These are phyloP conservation scores for Paramuricea clavata DNA, from an alignment of 92 coral and sea anemone genomes.

Conservation along the genomic window DNA sequence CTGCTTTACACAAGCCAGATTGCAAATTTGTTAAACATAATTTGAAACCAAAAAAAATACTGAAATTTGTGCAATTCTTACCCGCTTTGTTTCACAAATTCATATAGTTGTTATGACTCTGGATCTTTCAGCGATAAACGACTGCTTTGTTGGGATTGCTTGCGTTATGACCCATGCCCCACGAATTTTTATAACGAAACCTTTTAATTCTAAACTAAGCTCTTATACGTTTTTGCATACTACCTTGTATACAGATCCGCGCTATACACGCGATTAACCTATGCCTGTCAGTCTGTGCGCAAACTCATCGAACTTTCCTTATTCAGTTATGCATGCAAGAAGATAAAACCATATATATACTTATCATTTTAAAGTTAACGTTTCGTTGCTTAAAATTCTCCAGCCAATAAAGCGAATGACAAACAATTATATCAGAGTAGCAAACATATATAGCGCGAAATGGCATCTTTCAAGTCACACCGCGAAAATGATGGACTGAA, in stretches of 20 bases:
- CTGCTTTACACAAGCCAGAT: neutral
- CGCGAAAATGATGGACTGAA: neutral
- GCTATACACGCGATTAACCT: conserved; percentile 7
- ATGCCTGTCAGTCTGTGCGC: neutral
- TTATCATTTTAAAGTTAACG: conserved; percentile 15
- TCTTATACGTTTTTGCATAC: too few species aligned
- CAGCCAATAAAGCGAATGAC: conserved; percentile 17
- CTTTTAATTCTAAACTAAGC: too few species aligned
- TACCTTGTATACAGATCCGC: too few species aligned
- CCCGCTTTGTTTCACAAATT: neutral
- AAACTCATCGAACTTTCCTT: neutral
- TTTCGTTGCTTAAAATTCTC: conserved; percentile 7
- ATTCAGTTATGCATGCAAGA: too few species aligned
- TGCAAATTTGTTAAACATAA: neutral
- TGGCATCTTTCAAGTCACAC: neutral
- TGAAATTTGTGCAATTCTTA: neutral
- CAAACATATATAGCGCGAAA: conserved; percentile 26
- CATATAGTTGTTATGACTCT: neutral
- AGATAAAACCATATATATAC: neutral
- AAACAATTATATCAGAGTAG: conserved; percentile 37
- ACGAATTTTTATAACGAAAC: conserved; percentile 3
- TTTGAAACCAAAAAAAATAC: neutral
- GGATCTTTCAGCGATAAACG: neutral
- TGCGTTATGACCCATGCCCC: neutral
- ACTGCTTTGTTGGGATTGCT: neutral